Evolutionary conservation across 1,140 invertebrate genomes (phyloP).

Genomic region (Nasonia giraulti): DNA sequence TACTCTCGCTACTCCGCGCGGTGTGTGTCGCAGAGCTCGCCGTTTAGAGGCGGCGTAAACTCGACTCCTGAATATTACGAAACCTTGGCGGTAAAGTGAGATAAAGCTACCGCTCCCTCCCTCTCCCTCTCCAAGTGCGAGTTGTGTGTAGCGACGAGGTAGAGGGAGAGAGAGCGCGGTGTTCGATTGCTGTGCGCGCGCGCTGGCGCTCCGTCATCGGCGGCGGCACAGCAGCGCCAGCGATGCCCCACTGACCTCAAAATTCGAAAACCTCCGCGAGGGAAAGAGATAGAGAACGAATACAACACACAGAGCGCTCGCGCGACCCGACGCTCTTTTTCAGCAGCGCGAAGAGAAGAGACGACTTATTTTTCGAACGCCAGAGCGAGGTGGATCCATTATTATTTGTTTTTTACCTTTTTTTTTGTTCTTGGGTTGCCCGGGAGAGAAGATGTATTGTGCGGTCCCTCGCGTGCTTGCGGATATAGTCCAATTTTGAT

Average conservation of each 20-base stretch:
- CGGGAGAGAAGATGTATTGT: not conserved
- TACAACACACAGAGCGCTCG: not conserved
- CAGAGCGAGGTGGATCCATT: no score
- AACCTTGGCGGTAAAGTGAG: conserved; percentile 28
- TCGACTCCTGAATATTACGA: conserved; percentile 26
- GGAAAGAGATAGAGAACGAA: conserved; percentile 51
- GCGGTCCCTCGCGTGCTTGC: no score
- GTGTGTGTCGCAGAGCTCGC: not conserved
- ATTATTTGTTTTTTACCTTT: no score
- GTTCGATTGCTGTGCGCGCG: conserved; percentile 37
- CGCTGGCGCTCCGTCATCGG: conserved; percentile 32
- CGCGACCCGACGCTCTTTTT: conserved; percentile 13
- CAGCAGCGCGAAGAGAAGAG: not conserved
- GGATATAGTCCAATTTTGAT: not conserved
- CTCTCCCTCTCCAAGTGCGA: not conserved
- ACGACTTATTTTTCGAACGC: not conserved
- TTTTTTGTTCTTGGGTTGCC: not conserved
- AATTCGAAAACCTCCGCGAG: conserved; percentile 53
- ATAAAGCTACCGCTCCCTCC: not conserved
- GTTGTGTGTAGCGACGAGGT: conserved; percentile 42
- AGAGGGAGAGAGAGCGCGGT: conserved; percentile 38
- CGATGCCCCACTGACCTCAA: conserved; percentile 53
- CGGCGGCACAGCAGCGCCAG: conserved; percentile 23
- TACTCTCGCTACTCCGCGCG: not conserved
- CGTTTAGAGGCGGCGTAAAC: not conserved